Conservation (phyloP, 2,113 vertebrate genomes). For the Pterophyllum scalare region DNA sequence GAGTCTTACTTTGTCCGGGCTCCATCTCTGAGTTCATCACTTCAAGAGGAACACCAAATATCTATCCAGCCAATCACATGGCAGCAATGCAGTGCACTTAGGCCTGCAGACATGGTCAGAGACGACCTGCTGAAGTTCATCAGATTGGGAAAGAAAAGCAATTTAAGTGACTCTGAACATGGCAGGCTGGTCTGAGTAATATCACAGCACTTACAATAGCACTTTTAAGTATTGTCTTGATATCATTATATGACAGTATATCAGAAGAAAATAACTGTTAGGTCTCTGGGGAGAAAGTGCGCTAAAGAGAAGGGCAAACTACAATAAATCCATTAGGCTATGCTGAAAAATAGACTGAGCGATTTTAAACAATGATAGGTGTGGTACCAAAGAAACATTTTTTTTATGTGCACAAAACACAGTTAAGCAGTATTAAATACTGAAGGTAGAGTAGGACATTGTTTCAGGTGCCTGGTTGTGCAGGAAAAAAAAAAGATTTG, state of each 20-base stretch:
- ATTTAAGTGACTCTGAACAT: not conserved
- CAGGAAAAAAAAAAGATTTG: not conserved
- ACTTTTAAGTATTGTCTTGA: not conserved
- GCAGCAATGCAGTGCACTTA: not conserved
- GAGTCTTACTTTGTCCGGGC: too few relatives aligned
- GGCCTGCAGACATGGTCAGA: not conserved
- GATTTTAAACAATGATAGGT: too few relatives aligned
- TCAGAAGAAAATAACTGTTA: fast-evolving
- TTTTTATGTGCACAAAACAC: fast-evolving
- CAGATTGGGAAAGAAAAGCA: fast-evolving
- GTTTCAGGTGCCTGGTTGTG: not conserved
- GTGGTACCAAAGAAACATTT: not conserved
- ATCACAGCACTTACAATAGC: fast-evolving
- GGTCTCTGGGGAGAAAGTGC: fast-evolving
- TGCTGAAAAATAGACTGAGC: not conserved
- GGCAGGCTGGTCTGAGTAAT: fast-evolving
- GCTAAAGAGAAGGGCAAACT: not conserved
- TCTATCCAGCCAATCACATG: not conserved
- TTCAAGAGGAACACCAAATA: not conserved
- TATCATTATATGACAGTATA: not conserved
- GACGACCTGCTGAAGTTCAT: fast-evolving
- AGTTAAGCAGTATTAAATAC: not conserved
- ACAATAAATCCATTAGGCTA: not conserved
- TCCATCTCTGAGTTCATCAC: too few relatives aligned
- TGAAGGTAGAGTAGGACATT: not conserved